A percentile compares a stretch with the other conserved stretches of the same genome.
Evolutionary conservation across 2,888 invertebrate genomes (phyloP).

Genomic region (Artemia sinica): DNA sequence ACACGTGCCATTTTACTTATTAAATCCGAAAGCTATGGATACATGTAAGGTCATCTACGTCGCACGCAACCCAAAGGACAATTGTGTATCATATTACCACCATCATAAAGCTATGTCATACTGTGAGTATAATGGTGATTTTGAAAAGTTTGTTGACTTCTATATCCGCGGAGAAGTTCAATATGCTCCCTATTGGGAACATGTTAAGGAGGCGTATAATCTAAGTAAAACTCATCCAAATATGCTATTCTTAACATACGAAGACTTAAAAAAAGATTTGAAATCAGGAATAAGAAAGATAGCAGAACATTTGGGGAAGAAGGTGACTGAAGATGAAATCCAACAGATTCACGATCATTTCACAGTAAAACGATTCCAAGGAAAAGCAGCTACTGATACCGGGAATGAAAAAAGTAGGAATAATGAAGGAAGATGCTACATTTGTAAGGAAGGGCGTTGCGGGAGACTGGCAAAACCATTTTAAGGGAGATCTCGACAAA

Average conservation of each 20-base stretch:
- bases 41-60: conserved; percentile 13
- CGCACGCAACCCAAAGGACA: conserved; percentile 4
- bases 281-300: conserved; percentile 29
- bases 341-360: conserved; percentile 31
- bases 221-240: conserved; percentile 29
- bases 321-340: conserved; percentile 29
- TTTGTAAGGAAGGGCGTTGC: conserved; percentile 28
- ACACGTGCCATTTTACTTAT: conserved; percentile 2
- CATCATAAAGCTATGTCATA: neutral
- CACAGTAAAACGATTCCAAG: conserved; percentile 34
- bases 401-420: conserved; percentile 10
- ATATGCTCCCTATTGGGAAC: conserved; percentile 29
- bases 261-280: conserved; percentile 32
- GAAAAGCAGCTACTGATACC: conserved; percentile 30
- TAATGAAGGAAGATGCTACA: conserved; percentile 14
- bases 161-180: neutral
- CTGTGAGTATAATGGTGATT: neutral
- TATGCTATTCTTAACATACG: conserved; percentile 30
- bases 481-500: conserved; percentile 27
- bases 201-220: conserved; percentile 30
- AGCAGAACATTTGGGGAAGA: conserved; percentile 30
- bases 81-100: neutral
- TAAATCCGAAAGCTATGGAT: neutral
- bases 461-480: conserved; percentile 33
- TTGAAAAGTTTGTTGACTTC: neutral